phyloP scores from a whole-genome alignment of 1,140 invertebrate genomes.

The Carposina sasakii region DNA sequence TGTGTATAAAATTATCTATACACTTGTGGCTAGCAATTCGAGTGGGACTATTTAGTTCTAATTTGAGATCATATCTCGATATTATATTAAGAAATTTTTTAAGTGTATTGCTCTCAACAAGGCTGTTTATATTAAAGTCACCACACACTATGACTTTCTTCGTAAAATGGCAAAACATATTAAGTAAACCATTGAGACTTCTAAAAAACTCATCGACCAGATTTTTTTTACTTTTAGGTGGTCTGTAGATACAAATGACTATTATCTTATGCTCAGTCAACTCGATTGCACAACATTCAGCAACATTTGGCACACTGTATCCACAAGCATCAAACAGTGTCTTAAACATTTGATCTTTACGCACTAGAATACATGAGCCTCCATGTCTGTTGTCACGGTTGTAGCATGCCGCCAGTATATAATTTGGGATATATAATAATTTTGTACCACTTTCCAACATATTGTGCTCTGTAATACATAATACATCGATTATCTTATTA shows the following conservation, averaged over 20 bases:
- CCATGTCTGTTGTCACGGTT: slow-evolving; percentile 9
- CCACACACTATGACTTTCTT: too few species aligned
- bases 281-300: slow-evolving; percentile 5
- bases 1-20: slow-evolving; percentile 17
- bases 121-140: too few species aligned
- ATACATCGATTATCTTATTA: background rate
- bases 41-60: too few species aligned
- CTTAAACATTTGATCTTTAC: background rate
- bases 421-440: slow-evolving; percentile 2
- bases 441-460: background rate
- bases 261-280: slow-evolving; percentile 2
- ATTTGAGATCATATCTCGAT: too few species aligned
- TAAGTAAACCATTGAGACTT: background rate
- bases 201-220: background rate
- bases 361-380: slow-evolving; percentile 4
- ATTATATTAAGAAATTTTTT: too few species aligned
- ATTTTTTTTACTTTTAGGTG: background rate
- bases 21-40: slow-evolving; percentile 16
- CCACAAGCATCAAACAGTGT: background rate
- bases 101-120: too few species aligned
- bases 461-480: slow-evolving; percentile 2
- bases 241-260: slow-evolving; percentile 8
- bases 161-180: background rate
- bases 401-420: background rate
- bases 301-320: background rate